Base-by-base conservation (phyloP, 2,797 vertebrate species). In the Pelochelys cantorii region DNA sequence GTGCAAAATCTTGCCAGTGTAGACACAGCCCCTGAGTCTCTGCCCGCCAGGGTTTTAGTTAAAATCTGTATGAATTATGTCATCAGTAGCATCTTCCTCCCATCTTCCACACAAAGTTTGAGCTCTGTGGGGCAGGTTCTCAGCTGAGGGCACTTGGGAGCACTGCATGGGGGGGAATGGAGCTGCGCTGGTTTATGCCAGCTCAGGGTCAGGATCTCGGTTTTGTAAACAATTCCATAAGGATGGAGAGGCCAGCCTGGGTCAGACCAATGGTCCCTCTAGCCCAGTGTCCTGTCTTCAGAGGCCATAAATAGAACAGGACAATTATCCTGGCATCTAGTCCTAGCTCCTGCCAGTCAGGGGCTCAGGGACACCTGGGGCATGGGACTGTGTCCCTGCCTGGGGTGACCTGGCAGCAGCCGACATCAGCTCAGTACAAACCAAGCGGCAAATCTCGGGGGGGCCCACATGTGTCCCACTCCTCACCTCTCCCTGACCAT, bases 141-240 rank as follows among this genome's bases (percentile, higher is more conserved):
- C n/a, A 53, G 89, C 87, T 84, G 91, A 34, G 75, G 80, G 37
- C 60, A 77, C 31, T 0, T 7, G 89, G 59, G 25, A 9, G 59
- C 85, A 53, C 68, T 53, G n/a, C 53, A 54, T 7, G 3, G 77
- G 0, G 29, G 6, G 55, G 31, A 81, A 53, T 81, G 31, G 78
- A 52, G 2, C 57, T 83, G 56, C 85, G 86, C 18, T 89, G 92
- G 65, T 85, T 87, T 25, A 79, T 52, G 87, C 79, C 90, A 56
- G 88, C 84, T 87, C 74, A 87, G 83, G 83, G 59, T 89, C 88
- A 10, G 1, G 15, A 81, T 90, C 88, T 53, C 0, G 0, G 83
- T 74, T 89, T 90, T 92, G 89, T 75, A 81, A 92, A 87, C 74
- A 79, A 71, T 87, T 74, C 71, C 9, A 80, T 71, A 37, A 37